phyloP scores from a whole-genome alignment of 1,140 invertebrate species.

The Laupala kohalensis region DNA sequence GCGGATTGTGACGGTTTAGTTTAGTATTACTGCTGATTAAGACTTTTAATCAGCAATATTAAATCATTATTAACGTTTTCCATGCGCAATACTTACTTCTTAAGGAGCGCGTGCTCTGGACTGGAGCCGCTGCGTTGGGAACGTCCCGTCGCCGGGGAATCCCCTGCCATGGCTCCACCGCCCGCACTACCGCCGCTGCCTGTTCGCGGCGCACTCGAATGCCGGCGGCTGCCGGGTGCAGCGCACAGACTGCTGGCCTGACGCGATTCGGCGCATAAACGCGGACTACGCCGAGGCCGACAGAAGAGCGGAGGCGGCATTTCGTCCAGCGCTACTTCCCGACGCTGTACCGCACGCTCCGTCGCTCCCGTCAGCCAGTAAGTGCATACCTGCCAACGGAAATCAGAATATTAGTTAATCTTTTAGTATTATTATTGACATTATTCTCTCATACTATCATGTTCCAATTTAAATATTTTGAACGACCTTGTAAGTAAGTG shows the following conservation, averaged over 20 bases:
- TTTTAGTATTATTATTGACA: no score
- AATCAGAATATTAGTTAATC: no score
- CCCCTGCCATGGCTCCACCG: background rate
- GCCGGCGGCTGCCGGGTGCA: constrained; percentile 35
- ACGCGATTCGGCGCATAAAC: constrained; percentile 52
- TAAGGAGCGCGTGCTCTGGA: background rate
- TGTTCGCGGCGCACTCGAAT: constrained; percentile 36
- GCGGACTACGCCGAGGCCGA: constrained; percentile 59
- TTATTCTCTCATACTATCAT: no score
- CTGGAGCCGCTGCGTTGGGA: constrained; percentile 1
- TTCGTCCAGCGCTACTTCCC: constrained; percentile 36
- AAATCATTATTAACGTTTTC: no score
- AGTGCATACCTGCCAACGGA: constrained; percentile 48
- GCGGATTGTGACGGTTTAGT: no score
- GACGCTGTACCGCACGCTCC: constrained; percentile 65
- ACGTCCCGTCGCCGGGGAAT: constrained; percentile 21
- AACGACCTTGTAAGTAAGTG: no score
- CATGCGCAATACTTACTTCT: no score
- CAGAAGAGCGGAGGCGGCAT: constrained; percentile 54
- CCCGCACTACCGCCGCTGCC: constrained; percentile 27
- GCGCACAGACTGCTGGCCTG: no score
- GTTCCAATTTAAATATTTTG: no score
- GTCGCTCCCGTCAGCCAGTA: constrained; percentile 83
- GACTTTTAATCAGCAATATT: no score
- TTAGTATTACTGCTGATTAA: no score